Evolutionary conservation across 2,113 vertebrate genomes (phyloP), one percentile per base, ranked within the genome.

Genomic region (Puma concolor): DNA sequence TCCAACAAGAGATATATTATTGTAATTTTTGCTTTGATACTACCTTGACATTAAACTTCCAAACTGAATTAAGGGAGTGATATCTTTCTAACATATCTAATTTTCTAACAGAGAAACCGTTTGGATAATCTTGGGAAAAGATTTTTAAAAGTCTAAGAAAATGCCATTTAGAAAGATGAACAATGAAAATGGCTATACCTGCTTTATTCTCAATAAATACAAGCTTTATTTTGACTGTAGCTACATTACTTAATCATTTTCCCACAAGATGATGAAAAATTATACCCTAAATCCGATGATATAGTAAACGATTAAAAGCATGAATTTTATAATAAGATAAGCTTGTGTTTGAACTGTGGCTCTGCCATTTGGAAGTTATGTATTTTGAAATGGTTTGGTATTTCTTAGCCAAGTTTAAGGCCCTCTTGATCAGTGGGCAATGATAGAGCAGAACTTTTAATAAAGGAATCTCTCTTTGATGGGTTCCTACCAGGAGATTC

Each of bases 71-170:
- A 72, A 90, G 67, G 33, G 44, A 89, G 87, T 29, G 2, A 60
- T 74, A 29, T 64, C 19, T 66, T 88, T 90, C 38, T 44, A 44
- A 44, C 44, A 44, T 44, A 44, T 44, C 6, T 80, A 92, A 76
- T 71, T 95, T 44, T 67, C 2, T 88, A 50, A 80, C 29, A 72
- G n/a, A 81, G 25, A 76, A 96, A 69, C n/a, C 69, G 6, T 4
- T 77, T 74, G 15, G 7, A 14, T 96, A 95, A 92, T 97, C 83
- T 95, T 81, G 23, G 79, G 38, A 90, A 97, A 27, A 97, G 94
- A 80, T 76, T 88, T 93, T 98, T 63, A 71, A 96, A 98, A 97
- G 54, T 92, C 54, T 94, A 93, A 33, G 67, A 31, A 97, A 97
- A 54, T 96, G 41, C 4, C 25, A 48, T 69, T 81, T 91, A 97